Evolutionary conservation across 23 tunicate genomes (phyloP), one percentile per base, ranked within the genome.

Genomic region (Diplosoma virens): DNA sequence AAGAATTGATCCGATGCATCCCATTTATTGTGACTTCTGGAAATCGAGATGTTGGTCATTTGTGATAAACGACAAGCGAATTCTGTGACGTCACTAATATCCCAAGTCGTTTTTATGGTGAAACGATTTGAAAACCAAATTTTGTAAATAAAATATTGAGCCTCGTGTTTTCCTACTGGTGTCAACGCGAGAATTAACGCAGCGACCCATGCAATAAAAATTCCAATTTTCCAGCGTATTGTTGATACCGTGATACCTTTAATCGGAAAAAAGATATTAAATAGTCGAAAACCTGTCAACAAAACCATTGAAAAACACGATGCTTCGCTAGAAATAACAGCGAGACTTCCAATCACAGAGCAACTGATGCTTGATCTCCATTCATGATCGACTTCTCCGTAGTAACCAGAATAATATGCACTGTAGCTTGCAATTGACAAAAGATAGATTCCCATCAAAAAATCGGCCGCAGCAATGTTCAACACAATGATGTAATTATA

Each of bases 361-460:
- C 78, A 72, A 6, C 3, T 6, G 3, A 16, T 9, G 33, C 83
- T 78, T 41, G 83, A 22, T 33, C 83, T 24, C 83, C 83, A 78
- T 26, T 78, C 23, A 45, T 64, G 66, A 16, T 82, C 81, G 35
- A 54, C 23, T 11, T 26, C 27, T 16, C 69, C 36, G 33, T 73
- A 82, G 18, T 9, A 11, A 1, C 87, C 81, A 2, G 75, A 47
- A 63, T 22, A 73, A 3, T 32, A 24, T 27, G 30, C 6, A 30
- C 81, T 48, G 61, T 74, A 35, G 1, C 41, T 30, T 1, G 75
- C 52, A 1, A 82, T 35, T 11, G 48, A 20, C 28, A 82, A 23
- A 11, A 82, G 47, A 47, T 82, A 82, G 34, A 82, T 34, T 35
- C 87, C 75, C 87, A 82, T 82, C 1, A 82, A 21, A 30, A 82